Conservation (phyloP, 2,888 invertebrate genomes). For the Tetheella fluctuosa region DNA sequence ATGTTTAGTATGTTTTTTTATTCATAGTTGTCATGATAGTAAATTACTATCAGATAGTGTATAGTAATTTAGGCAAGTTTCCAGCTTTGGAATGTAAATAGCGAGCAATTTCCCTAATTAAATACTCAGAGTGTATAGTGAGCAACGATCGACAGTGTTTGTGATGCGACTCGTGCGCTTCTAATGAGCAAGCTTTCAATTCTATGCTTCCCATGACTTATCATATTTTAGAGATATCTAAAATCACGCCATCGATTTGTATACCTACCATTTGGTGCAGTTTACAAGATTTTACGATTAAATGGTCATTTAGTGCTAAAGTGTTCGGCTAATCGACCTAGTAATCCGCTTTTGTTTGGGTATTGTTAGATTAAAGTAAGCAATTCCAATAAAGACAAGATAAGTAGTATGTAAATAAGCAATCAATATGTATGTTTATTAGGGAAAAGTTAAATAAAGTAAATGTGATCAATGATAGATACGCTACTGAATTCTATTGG, state of each 20-base stretch:
- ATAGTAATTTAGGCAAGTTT: slow-evolving; percentile 60
- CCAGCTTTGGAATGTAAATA: slow-evolving; percentile 64
- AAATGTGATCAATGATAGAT: no score
- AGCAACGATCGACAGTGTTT: slow-evolving; percentile 51
- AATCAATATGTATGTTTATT: no score
- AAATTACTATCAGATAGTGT: no score
- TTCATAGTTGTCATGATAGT: slow-evolving; percentile 33
- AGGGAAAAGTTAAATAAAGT: no score
- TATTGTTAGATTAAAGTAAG: no score
- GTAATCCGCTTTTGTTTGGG: neutral
- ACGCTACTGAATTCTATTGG: no score
- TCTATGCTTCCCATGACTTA: slow-evolving; percentile 24
- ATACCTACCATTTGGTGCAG: neutral
- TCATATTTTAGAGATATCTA: slow-evolving; percentile 7
- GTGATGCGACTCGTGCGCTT: slow-evolving; percentile 49
- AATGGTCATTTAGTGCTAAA: neutral
- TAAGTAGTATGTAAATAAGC: no score
- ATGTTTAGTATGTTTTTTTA: slow-evolving; percentile 24
- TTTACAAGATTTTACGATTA: neutral
- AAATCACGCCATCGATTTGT: neutral
- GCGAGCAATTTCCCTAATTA: slow-evolving; percentile 75
- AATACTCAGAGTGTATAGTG: slow-evolving; percentile 56
- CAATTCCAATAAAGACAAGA: no score
- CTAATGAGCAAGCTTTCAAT: slow-evolving; percentile 52
- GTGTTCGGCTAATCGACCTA: neutral